Conservation (phyloP, 2,797 vertebrate genomes). For the Siniperca undulata region DNA sequence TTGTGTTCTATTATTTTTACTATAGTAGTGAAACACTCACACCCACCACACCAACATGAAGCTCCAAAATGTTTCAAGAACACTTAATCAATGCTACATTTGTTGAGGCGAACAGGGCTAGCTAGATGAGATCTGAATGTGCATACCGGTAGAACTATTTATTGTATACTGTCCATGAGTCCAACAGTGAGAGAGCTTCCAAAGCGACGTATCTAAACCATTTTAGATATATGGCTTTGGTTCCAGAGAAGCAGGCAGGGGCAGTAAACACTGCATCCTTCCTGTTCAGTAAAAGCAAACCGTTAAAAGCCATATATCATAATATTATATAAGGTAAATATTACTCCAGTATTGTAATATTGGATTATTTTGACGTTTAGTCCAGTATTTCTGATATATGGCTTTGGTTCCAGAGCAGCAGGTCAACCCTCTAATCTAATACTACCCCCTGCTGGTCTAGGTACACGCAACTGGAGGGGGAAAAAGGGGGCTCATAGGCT, state of each 20-base stretch:
- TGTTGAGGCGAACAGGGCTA: slow-evolving; percentile 43
- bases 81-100: slow-evolving; percentile 65
- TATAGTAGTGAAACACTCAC: slow-evolving; percentile 47
- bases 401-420: slow-evolving; percentile 50
- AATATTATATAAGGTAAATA: slow-evolving; percentile 24
- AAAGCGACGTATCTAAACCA: slow-evolving; percentile 39
- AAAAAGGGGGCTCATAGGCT: neutral
- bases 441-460: slow-evolving; percentile 46
- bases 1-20: slow-evolving; percentile 17
- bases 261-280: neutral
- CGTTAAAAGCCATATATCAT: slow-evolving; percentile 47
- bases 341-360: slow-evolving; percentile 9
- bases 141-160: slow-evolving; percentile 19
- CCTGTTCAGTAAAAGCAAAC: slow-evolving; percentile 21
- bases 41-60: slow-evolving; percentile 50
- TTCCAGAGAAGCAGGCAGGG: slow-evolving; percentile 28
- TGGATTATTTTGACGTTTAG: slow-evolving; percentile 10
- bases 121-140: slow-evolving; percentile 49
- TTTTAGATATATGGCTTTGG: slow-evolving; percentile 50
- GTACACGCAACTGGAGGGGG: slow-evolving; percentile 3
- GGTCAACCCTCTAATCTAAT: slow-evolving; percentile 2
- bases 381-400: slow-evolving; percentile 39
- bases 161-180: slow-evolving; percentile 16
- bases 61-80: slow-evolving; percentile 67
- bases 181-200: slow-evolving; percentile 14